These are phyloP conservation scores for Anser brachyrhynchus DNA, from an alignment of 2,113 vertebrate genomes.

Conservation along the genomic window DNA sequence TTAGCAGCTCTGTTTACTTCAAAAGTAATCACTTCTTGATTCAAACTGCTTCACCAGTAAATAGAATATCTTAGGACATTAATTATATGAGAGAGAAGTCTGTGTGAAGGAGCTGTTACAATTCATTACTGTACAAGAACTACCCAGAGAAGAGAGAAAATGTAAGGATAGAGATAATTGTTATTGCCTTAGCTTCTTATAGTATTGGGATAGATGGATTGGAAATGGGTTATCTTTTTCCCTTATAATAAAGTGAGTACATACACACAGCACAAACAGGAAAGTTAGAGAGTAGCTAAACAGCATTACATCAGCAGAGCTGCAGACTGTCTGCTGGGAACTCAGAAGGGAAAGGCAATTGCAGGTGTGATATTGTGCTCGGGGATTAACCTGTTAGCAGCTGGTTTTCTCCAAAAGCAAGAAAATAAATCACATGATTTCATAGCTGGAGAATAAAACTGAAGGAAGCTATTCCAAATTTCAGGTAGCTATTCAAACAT, in stretches of 20 bases:
- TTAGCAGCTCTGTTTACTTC: slow-evolving; percentile 78
- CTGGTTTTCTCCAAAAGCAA: not conserved
- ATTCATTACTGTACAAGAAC: slow-evolving; percentile 84
- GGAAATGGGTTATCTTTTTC: slow-evolving; percentile 78
- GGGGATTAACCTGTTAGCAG: not conserved
- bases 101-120: slow-evolving; percentile 80
- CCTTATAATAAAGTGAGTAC: slow-evolving; percentile 65
- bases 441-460: not conserved
- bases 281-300: slow-evolving; percentile 30
- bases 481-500: not conserved
- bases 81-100: slow-evolving; percentile 81
- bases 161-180: slow-evolving; percentile 79
- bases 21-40: slow-evolving; percentile 83
- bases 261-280: slow-evolving; percentile 17
- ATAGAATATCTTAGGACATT: slow-evolving; percentile 85
- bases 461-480: not conserved
- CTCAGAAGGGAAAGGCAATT: not conserved
- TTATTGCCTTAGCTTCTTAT: slow-evolving; percentile 75
- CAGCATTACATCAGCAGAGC: not conserved
- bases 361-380: not conserved
- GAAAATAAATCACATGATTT: not conserved
- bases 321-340: not conserved
- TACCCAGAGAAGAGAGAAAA: slow-evolving; percentile 78
- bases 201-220: slow-evolving; percentile 77
- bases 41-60: slow-evolving; percentile 79